Conservation (phyloP, 2,888 invertebrate genomes). For the Tortricodes alternella region DNA sequence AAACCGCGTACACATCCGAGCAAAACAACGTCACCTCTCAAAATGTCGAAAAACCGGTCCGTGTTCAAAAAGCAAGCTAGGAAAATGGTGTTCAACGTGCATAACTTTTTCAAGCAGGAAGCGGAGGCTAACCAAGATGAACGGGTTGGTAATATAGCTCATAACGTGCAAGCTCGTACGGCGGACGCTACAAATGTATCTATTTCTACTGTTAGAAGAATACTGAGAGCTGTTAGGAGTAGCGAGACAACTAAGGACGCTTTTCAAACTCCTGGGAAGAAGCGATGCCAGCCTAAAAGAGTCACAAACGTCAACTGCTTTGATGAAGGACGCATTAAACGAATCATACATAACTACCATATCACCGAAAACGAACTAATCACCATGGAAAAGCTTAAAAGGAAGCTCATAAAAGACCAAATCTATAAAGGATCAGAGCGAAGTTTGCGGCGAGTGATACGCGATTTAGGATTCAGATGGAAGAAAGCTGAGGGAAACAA, state of each 20-base stretch:
- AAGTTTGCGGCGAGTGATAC: neutral
- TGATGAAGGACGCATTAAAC: neutral
- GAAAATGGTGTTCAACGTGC: neutral
- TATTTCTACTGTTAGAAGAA: neutral
- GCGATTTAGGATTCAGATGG: neutral
- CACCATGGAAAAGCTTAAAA: neutral
- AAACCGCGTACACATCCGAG: too few relatives aligned
- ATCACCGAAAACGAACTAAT: neutral
- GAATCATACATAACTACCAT: neutral
- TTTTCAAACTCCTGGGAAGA: neutral
- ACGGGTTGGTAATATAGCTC: neutral
- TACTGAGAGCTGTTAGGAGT: neutral
- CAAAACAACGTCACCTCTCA: conserved; percentile 18
- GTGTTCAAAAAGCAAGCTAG: neutral
- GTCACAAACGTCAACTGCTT: neutral
- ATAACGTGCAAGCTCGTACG: neutral
- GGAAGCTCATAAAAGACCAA: neutral
- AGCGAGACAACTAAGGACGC: neutral
- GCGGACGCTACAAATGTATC: neutral
- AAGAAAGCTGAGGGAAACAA: neutral
- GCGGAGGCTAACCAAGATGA: neutral
- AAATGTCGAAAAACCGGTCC: neutral
- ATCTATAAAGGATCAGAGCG: neutral
- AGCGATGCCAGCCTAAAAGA: neutral
- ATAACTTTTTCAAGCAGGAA: neutral